These are phyloP conservation scores for Okapia johnstoni DNA, from an alignment of 2,113 vertebrate genomes.

Conservation along the genomic window DNA sequence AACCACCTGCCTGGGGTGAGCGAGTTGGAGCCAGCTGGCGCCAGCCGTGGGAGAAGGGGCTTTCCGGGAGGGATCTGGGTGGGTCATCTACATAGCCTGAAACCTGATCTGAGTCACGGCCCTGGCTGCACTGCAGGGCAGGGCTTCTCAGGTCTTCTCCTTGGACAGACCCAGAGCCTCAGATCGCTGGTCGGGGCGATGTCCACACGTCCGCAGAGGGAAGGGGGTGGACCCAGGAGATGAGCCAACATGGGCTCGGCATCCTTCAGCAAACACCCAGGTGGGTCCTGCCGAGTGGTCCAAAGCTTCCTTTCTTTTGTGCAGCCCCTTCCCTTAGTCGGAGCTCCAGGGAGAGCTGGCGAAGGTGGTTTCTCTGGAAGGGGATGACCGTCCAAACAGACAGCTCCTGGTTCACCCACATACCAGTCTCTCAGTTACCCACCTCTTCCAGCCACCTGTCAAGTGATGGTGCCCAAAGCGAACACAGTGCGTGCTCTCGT, in stretches of 20 bases:
- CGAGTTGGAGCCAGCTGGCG: accelerated
- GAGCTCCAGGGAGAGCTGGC: neutral
- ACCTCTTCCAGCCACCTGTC: neutral
- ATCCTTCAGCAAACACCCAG: accelerated
- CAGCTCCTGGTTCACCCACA: neutral
- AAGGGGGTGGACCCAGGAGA: neutral
- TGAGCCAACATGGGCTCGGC: neutral
- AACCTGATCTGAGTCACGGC: accelerated
- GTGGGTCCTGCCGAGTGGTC: neutral
- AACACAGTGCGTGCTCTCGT: accelerated
- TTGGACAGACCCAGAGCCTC: neutral
- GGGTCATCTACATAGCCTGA: accelerated
- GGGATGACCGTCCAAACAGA: neutral
- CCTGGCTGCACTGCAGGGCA: neutral
- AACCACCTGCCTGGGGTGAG: accelerated
- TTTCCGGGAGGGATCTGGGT: accelerated
- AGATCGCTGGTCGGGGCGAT: neutral
- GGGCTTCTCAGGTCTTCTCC: neutral
- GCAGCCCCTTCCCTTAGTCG: neutral
- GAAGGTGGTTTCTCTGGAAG: neutral
- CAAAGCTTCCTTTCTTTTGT: neutral
- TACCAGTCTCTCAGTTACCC: neutral
- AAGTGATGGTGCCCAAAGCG: accelerated
- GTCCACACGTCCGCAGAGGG: accelerated
- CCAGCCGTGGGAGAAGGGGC: accelerated